These are phyloP conservation scores for Mobula birostris DNA, from an alignment of 2,113 vertebrate genomes.

Conservation along the genomic window DNA sequence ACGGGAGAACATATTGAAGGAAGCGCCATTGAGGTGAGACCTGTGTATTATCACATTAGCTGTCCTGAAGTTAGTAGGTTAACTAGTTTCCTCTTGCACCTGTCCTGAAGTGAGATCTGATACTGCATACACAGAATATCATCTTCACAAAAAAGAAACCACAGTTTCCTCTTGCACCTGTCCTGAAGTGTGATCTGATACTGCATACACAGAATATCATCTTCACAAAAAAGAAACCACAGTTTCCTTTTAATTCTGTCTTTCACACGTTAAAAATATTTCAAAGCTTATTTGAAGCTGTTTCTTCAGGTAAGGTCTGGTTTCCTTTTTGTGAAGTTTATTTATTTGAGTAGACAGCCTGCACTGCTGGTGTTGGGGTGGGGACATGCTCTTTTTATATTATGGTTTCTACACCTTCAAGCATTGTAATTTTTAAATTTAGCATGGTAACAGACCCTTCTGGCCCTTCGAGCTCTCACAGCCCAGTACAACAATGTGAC, in stretches of 20 bases:
- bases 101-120: neutral
- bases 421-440: too few relatives aligned
- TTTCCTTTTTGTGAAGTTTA: neutral
- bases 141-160: neutral
- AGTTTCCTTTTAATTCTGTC: neutral
- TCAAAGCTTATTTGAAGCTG: neutral
- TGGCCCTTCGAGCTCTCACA: too few relatives aligned
- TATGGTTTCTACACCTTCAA: neutral
- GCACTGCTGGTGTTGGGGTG: neutral
- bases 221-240: neutral
- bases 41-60: too few relatives aligned
- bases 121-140: neutral
- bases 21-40: neutral
- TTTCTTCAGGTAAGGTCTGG: neutral
- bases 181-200: neutral
- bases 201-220: neutral
- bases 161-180: too few relatives aligned
- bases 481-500: too few relatives aligned
- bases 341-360: neutral
- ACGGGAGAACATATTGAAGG: neutral
- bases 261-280: neutral
- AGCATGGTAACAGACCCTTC: too few relatives aligned
- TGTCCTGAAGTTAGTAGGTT: neutral
- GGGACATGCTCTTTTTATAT: neutral
- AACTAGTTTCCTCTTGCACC: neutral